These are phyloP conservation scores for Leucophenga maculata DNA, from an alignment of 2,888 invertebrate genomes.

Conservation along the genomic window DNA sequence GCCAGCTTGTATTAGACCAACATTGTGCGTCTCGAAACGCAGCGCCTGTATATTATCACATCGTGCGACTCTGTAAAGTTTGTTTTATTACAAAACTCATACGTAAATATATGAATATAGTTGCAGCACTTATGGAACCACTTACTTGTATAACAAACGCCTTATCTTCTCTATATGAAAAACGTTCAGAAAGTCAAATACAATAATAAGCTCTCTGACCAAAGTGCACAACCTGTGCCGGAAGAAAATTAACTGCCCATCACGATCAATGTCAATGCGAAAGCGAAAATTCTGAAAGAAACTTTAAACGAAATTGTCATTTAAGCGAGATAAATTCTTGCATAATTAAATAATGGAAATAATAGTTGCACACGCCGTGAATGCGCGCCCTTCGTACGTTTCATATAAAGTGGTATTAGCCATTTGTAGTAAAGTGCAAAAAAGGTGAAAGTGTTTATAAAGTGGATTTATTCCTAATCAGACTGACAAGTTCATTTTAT, in stretches of 20 bases:
- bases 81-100: not conserved
- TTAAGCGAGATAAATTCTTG: not conserved
- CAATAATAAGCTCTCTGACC: slow-evolving; percentile 67
- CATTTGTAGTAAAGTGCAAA: no score
- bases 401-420: no score
- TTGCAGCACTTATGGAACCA: not conserved
- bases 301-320: slow-evolving; percentile 53
- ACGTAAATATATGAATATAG: not conserved
- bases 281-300: slow-evolving; percentile 71
- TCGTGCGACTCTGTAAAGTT: slow-evolving; percentile 61
- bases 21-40: slow-evolving; percentile 70
- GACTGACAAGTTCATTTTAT: no score
- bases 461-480: no score
- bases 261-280: slow-evolving; percentile 67
- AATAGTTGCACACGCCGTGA: no score
- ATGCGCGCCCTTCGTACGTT: no score
- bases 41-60: slow-evolving; percentile 69
- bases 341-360: not conserved
- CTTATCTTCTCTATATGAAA: slow-evolving; percentile 70
- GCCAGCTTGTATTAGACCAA: slow-evolving; percentile 65
- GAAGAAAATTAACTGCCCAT: slow-evolving; percentile 70
- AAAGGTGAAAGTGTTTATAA: no score
- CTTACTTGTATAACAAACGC: slow-evolving; percentile 69
- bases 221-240: slow-evolving; percentile 66
- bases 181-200: slow-evolving; percentile 69